Evolutionary conservation across 2,113 vertebrate species (phyloP), one percentile per base, ranked within the genome.

Genomic region (Nestor notabilis): DNA sequence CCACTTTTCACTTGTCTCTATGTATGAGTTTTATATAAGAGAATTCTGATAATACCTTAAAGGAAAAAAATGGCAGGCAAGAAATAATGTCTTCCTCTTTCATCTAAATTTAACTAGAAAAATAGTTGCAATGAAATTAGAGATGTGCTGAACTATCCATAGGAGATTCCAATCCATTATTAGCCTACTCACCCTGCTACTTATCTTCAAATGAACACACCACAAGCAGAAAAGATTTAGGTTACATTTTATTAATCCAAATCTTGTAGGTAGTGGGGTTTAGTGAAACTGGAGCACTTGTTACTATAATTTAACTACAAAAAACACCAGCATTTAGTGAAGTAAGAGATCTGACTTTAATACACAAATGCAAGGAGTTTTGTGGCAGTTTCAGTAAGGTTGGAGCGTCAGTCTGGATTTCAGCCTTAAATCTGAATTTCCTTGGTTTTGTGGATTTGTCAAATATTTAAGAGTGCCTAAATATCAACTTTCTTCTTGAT

Each of bases 221-320:
- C 92, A 93, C 37, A 71, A 90, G 88, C 94, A 97, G 94, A 68
- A 95, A 91, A 93, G 96, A 98, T 97, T 96, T 90, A 56, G 78
- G 96, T 96, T 96, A 81, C 68, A 70, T 96, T 95, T 95, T 66
- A 89, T 88, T 96, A 97, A 98, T 98, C 96, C 96, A 96, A 25
- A 96, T 91, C 96, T 97, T 97, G 96, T 98, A 97, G 92, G 87
- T 94, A 47, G 74, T 35, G 75, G 83, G 74, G 15, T 97, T 97
- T 97, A 95, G 91, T 33, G 74, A 97, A 97, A 97, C 47, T 97
- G 93, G 95, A 96, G 87, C 89, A 65, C 84, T 95, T 50, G 92
- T 96, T 97, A 85, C 93, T 96, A 78, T 96, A 97, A 97, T 97
- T 97, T 96, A 95, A 83, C 84, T 63, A 90, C 44, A 91, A 83